Evolutionary conservation across 2,888 invertebrate genomes (phyloP), one percentile per base, ranked within the genome.

Genomic region (Eupithecia subumbrata): DNA sequence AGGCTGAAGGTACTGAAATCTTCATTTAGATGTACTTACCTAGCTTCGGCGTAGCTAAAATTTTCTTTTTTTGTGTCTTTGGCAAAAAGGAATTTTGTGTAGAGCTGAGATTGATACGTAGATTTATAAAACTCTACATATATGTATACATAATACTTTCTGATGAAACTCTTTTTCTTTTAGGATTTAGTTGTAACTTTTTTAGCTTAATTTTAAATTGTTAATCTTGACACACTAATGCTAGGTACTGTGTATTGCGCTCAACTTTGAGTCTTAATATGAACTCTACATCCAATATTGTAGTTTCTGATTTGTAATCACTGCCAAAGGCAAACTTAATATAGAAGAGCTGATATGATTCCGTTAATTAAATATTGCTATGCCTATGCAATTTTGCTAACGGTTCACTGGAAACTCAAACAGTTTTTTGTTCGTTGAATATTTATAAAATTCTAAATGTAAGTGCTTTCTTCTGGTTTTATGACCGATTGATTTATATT

Each of bases 1-100:
- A 74, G 30, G 34, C 34, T 64, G 22, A 45, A 43, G 68, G 25
- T 68, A 68, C 4, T 43, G 43, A 7, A 25, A 67, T 37, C 66
- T 40, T 67, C 22, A 40, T 40, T 66, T 67, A 34, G 37, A 16
- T 34, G 34, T 70, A 22, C 18, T 22, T 56, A 56, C 56, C 11
- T 56, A 22, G 11, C 11, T 56, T 60, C 25, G 4, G 60, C 14
- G 25, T 12, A 12, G 3, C 12, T 12, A 14, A 60, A 22, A 22
- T 25, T 60, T 60, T 14, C 4, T 60, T 25, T 56, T 11, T 56
- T 22, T n/a, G 52, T n/a, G 48, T 52, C n/a, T 52, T 52, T 52
- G n/a, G n/a, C n/a, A n/a, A 2, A 5, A 34, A 4, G 7, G 34
- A 4, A 34, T 18, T n/a, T n/a, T 52, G 12, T 22, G 56, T 56